Base-by-base conservation (phyloP, 2,113 vertebrate species). In the Labeo rohita region DNA sequence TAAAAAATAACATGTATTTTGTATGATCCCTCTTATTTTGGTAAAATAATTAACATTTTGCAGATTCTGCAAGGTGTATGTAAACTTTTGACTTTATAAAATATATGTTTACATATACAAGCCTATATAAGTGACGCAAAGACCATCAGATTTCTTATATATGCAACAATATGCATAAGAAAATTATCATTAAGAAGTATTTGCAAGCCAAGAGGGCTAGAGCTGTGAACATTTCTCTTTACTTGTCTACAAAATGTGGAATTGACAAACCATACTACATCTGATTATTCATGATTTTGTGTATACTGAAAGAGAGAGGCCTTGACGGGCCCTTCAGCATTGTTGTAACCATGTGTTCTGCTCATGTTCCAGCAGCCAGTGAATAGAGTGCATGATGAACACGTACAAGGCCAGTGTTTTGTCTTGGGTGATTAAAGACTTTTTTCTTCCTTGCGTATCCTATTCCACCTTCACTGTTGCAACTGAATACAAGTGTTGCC, bases 401-500 rank as follows among this genome's bases (percentile, higher is more conserved):
- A 80, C 36, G 8, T 63, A 45, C 12, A 47, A 80, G 54, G 45
- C 65, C 45, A 43, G 80, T 83, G 34, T 83, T 83, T 47, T 83
- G 79, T 81, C 59, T 54, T 39, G 65, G 65, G 45, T 83, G 65
- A 54, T 83, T 83, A 83, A 36, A 83, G 65, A 54, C 49, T 9
- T 36, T 43, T 52, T 36, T 82, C 63, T 72, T 72, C 13, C 45
- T 36, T 23, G 6, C 13, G 18, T 83, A 39, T 83, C 80, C 23
- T 52, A 70, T 83, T 83, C 28, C 47, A 54, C 16, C 47, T 66
- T 70, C 47, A 52, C n/a, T 72, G 43, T 50, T 68, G 80, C 13
- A 52, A 49, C 63, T 34, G 9, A 68, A 36, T 36, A n/a, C 80
- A 70, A 80, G 52, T 61, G 36, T 61, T 61, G 15, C 16, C 77